Base-by-base conservation (phyloP, 2,888 invertebrate genomes). In the Synanthedon tipuliformis region DNA sequence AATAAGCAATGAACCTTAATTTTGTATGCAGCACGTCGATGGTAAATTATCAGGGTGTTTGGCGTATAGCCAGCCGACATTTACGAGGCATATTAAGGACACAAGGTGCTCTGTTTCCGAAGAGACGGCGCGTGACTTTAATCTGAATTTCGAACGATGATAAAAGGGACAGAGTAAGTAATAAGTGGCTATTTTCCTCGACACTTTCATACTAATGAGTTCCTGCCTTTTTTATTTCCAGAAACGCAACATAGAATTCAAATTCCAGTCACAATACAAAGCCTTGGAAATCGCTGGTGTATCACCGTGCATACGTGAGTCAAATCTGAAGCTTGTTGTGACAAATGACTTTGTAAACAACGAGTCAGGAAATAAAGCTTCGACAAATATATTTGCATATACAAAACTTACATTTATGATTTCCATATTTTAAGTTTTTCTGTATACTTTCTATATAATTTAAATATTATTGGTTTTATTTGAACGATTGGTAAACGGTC, bases 31-130 rank as follows among this genome's bases (percentile, higher is more conserved):
- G 70, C 45, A 45, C 15, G 45, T 45, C 45, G 74, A 72, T 73
- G 72, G 69, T 78, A 74, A 80, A 77, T 80, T 79, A 79, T 75
- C 72, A 74, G 41, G 67, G 68, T 73, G 71, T 71, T 81, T 81
- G 80, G 81, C 80, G 65, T 58, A 56, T 57, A 59, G 77, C 80
- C 81, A 80, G 72, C 64, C 45, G 69, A 68, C 73, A 67, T 72
- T 72, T 69, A 73, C 71, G 69, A 64, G 61, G 63, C 66, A 67
- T 69, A 72, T 74, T 75, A 73, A 71, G 69, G 65, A 70, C 70
- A 67, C 64, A 62, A 69, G 63, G 45, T 45, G 45, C 45, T 45
- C 64, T 64, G 61, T 64, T 63, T 63, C 64, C 64, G 55, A 63
- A 65, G 65, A 63, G 61, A 55, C 60, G 51, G 62, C 59, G 61